Conservation (phyloP, 2,797 vertebrate genomes). For the Schizopygopsis pylzovi region DNA sequence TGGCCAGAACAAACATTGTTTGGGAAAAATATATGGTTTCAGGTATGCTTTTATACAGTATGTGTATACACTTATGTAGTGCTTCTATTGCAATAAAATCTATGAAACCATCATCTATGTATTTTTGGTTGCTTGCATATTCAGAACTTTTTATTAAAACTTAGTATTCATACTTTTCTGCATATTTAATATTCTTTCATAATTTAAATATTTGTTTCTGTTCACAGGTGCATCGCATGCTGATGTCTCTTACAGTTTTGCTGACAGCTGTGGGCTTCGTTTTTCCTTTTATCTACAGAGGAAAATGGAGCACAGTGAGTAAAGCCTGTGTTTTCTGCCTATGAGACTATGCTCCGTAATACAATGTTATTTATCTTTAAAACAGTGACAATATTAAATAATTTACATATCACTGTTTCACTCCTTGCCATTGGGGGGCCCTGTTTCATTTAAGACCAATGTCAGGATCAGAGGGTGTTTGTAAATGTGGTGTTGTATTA, state of each 20-base stretch:
- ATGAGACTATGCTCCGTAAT: background rate
- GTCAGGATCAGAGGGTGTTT: background rate
- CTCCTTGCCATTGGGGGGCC: background rate
- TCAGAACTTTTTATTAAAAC: background rate
- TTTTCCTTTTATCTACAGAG: constrained; percentile 84
- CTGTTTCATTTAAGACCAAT: constrained; percentile 4
- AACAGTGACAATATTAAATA: background rate
- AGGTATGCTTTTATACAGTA: constrained; percentile 72
- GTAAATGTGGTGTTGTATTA: background rate
- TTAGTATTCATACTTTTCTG: background rate
- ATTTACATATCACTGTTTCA: background rate
- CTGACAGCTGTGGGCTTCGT: constrained; percentile 78
- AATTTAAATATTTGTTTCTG: background rate
- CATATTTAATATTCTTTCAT: background rate
- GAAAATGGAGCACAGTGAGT: constrained; percentile 84
- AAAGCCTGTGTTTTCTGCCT: background rate
- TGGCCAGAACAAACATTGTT: constrained; percentile 78
- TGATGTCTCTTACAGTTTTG: constrained; percentile 79
- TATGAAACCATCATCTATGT: background rate
- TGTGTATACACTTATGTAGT: background rate
- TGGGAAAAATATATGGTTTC: constrained; percentile 85
- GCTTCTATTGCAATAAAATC: background rate
- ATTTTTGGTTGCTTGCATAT: background rate
- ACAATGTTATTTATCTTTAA: background rate
- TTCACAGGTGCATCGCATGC: constrained; percentile 78